Evolutionary conservation across 2,888 invertebrate species (phyloP), one percentile per base, ranked within the genome.

Genomic region (Dynastes hyllus): DNA sequence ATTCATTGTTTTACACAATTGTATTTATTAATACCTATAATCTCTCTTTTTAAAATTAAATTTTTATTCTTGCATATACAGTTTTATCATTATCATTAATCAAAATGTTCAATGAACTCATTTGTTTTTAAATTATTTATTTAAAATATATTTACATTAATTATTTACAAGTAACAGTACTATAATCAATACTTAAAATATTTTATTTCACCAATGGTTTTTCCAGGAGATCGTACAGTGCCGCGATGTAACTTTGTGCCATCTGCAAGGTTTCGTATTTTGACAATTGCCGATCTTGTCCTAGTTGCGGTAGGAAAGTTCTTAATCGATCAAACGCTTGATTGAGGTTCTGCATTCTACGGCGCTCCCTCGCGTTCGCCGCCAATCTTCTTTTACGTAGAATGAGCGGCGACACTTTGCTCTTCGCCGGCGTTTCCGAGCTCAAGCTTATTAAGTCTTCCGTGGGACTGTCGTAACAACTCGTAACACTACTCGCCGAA

Each of bases 261-360:
- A 98, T 98, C 89, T 98, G 98, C 1, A 98, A 91, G 0, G 98
- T 98, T 88, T 98, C 98, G 89, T 97, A 98, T 88, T 98, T 98
- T 51, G 97, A 97, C 78, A 98, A 90, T 86, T 98, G 97, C 61
- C 96, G 92, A 86, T 98, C 97, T 85, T 96, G 96, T 3, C 97
- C 96, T 79, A 97, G 89, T 0, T 96, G 95, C 0, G 98, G 98
- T n/a, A 98, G 91, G 82, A 97, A 97, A 2, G 95, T 94, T 58
- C 98, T 92, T 0, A 98, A 92, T 83, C 95, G 91, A 88, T 98
- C 98, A 86, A 98, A 98, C 0, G 98, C 98, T 85, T 95, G 95
- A 88, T 98, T 98, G 80, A 98, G 90, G 87, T 96, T 97, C 90
- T 96, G 96, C 98, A 98, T 98, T 29, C 98, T 90, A 71, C 97